Evolutionary conservation across 2,888 invertebrate species (phyloP).

Genomic region (Ophonus ardosiacus): DNA sequence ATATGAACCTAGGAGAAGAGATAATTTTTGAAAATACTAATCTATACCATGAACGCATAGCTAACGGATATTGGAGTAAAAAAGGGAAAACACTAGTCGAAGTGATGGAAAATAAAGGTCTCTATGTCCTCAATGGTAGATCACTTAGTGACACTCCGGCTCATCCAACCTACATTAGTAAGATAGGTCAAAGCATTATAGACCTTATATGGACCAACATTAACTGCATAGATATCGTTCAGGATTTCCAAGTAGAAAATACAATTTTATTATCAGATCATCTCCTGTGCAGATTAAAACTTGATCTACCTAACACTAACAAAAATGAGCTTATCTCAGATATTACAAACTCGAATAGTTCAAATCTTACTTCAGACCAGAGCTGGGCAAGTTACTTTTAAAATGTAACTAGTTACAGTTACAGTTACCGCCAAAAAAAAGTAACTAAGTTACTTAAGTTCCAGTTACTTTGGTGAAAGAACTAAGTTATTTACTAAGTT

Average conservation of each 20-base stretch:
- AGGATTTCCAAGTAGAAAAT: slow-evolving; percentile 47
- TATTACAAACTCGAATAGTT: not conserved
- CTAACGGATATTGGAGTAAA: not conserved
- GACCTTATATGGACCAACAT: no score
- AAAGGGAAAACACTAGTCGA: slow-evolving; percentile 36
- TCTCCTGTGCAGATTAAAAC: not conserved
- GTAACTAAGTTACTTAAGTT: no score
- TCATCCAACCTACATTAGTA: slow-evolving; percentile 40
- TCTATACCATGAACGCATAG: not conserved
- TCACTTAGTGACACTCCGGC: slow-evolving; percentile 39
- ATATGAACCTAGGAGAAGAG: not conserved
- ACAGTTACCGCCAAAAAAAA: no score
- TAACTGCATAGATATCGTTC: not conserved
- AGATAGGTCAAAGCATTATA: slow-evolving; percentile 44
- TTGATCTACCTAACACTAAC: not conserved
- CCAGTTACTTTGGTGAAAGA: no score
- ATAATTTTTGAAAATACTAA: not conserved
- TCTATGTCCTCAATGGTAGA: no score
- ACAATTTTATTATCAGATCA: slow-evolving; percentile 56
- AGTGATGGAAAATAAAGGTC: slow-evolving; percentile 39
- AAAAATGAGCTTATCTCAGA: not conserved
- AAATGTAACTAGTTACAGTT: no score
- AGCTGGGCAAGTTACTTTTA: no score
- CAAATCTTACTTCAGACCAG: no score
- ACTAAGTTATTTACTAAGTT: no score